Conservation (phyloP, 2,888 invertebrate genomes). For the Thymelicus acteon region DNA sequence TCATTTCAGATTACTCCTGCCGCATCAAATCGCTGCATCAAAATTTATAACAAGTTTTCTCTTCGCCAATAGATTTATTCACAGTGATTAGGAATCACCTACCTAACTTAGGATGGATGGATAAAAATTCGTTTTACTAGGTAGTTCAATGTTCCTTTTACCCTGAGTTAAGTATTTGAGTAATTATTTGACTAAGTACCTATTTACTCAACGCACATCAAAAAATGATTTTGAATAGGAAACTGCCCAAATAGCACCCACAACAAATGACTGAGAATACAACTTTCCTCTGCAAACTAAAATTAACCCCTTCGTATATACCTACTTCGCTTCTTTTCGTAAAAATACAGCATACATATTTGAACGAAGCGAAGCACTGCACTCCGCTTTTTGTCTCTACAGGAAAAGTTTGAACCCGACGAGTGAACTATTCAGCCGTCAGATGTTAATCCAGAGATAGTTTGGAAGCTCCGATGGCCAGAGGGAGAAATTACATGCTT, state of each 20-base stretch:
- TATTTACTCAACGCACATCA: too few species aligned
- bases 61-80: too few species aligned
- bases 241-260: not conserved
- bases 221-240: not conserved
- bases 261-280: not conserved
- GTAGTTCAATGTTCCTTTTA: too few species aligned
- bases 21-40: too few species aligned
- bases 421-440: slow-evolving; percentile 20
- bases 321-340: not conserved
- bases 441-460: slow-evolving; percentile 30
- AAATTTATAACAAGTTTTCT: too few species aligned
- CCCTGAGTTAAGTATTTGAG: too few species aligned
- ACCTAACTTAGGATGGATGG: too few species aligned
- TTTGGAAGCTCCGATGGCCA: slow-evolving; percentile 14
- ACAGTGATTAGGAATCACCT: too few species aligned
- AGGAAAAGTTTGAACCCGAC: slow-evolving; percentile 20
- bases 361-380: slow-evolving; percentile 13
- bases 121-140: too few species aligned
- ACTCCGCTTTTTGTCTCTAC: slow-evolving; percentile 23
- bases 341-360: slow-evolving; percentile 3
- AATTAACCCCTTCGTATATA: not conserved
- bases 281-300: not conserved
- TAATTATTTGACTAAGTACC: too few species aligned
- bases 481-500: not conserved
- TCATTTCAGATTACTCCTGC: too few species aligned